Conservation (phyloP, 2,797 vertebrate species). For the Phrynocephalus guinanensis region DNA sequence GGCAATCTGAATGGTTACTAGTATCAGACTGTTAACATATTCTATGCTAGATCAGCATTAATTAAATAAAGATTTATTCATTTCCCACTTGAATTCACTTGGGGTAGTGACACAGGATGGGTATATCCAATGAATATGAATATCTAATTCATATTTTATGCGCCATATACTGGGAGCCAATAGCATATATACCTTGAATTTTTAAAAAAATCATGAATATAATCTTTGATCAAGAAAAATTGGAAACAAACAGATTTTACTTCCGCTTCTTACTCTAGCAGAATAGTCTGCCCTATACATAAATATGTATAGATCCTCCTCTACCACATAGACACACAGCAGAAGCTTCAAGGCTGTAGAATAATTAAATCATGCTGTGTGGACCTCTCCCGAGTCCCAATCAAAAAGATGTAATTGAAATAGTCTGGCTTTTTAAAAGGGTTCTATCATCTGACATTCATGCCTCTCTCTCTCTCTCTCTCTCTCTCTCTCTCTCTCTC, state of each 20-base stretch:
- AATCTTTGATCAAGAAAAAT: conserved; percentile 51
- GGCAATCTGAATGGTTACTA: conserved; percentile 22
- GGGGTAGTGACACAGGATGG: conserved; percentile 41
- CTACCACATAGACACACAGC: background rate
- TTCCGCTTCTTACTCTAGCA: conserved; percentile 34
- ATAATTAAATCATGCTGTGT: conserved; percentile 40
- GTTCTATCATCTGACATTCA: background rate
- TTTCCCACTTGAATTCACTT: conserved; percentile 58
- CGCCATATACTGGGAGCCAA: conserved; percentile 57
- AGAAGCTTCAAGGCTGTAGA: conserved; percentile 17
- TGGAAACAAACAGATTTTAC: conserved; percentile 41
- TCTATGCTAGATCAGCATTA: conserved; percentile 49
- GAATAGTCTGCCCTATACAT: background rate
- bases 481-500: too few relatives aligned
- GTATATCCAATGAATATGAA: conserved; percentile 53
- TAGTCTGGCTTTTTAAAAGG: too few relatives aligned
- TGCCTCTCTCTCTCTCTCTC: too few relatives aligned
- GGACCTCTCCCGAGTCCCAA: conserved; percentile 1
- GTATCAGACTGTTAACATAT: conserved; percentile 45
- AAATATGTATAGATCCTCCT: conserved; percentile 7
- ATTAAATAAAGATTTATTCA: conserved; percentile 66
- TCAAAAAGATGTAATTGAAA: conserved; percentile 2
- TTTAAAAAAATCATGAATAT: conserved; percentile 46
- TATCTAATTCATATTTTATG: conserved; percentile 67
- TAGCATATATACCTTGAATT: conserved; percentile 44